Evolutionary conservation across 2,888 invertebrate species (phyloP).

Genomic region (Tipula lateralis): DNA sequence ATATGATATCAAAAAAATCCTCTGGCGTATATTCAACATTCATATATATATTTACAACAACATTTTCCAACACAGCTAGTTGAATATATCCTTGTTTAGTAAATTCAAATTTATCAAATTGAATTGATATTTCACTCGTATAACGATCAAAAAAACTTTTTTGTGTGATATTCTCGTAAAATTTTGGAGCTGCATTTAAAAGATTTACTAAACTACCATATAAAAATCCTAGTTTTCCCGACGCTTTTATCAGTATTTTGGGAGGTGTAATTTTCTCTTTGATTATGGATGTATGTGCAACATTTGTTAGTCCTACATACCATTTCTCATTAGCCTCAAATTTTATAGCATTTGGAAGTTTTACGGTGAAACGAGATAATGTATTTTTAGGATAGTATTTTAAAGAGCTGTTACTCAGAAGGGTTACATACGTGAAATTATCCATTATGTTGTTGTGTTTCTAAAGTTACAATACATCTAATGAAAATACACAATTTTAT

Average conservation of each 20-base stretch:
- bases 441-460: background rate
- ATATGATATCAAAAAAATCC: background rate
- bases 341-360: background rate
- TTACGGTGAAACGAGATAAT: background rate
- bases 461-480: too few relatives aligned
- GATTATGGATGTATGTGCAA: background rate
- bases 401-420: too few relatives aligned
- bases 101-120: background rate
- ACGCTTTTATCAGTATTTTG: background rate
- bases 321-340: background rate
- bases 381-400: background rate
- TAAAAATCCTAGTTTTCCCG: background rate
- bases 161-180: background rate
- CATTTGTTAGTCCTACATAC: background rate
- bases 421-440: background rate
- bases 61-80: background rate
- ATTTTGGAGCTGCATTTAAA: background rate
- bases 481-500: background rate
- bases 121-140: background rate
- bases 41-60: background rate
- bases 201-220: background rate
- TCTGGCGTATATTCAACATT: background rate
- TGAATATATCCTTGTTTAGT: background rate
- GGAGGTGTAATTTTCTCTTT: background rate
- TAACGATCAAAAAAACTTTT: background rate